Evolutionary conservation across 92 coral and sea anemone species (phyloP), one percentile per base, ranked within the genome.

Genomic region (Epizoanthus scotinus): DNA sequence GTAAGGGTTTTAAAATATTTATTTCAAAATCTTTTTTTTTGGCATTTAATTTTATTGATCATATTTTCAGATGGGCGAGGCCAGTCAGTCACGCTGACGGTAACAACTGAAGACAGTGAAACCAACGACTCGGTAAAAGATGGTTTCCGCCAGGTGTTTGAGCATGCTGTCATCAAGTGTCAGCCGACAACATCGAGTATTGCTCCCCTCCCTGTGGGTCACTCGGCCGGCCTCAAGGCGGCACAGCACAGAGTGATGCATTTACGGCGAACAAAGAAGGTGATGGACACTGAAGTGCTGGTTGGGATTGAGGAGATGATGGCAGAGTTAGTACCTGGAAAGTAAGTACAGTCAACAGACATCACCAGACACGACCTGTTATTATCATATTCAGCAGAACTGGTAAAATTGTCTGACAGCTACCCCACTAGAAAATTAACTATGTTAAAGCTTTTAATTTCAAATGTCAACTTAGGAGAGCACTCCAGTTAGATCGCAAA

Each of bases 181-280:
- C 89, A 90, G 74, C 71, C 92, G 26, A 89, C 98, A 21, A 71
- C 88, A 0, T 95, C 99, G 3, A 90, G 97, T 69, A 91, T 95
- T 61, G 99, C 99, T 29, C 98, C 99, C 1, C 84, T 95, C 42
- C 99, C 99, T 0, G 87, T 91, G 29, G 94, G 99, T 13, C 94
- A 89, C 61, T 95, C 98, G 0, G 94, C 98, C 0, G 99, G 98
- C 0, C 84, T 95, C 24, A 95, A 95, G 87, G 97, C 98, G 49
- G 95, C 99, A 29, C 95, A 89, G 52, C 99, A 95, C 71, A 75
- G 96, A 47, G 88, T 93, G 66, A 73, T 88, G 34, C 89, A 91
- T 53, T 74, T 93, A 40, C 88, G 90, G 20, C 82, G 90, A 73
- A 86, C 98, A 19, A 84, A 91, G 71, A 90, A 92, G 44, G 91